Base-by-base conservation (phyloP, 2,888 invertebrate genomes). In the Toxonevra muliebris region DNA sequence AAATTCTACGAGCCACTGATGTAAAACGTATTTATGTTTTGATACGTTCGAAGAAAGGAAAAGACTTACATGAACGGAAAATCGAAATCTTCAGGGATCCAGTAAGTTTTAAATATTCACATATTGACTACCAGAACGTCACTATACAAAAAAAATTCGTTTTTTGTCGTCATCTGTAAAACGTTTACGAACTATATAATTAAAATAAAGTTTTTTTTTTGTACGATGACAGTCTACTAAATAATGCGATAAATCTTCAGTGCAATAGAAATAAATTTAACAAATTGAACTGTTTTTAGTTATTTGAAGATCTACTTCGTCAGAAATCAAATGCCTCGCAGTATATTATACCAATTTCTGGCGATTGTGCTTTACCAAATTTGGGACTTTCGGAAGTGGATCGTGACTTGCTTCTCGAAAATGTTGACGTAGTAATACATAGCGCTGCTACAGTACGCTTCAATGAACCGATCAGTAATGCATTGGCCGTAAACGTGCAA, bases 401-500 rank as follows among this genome's bases (percentile, higher is more conserved):
- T 71, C 79, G 82, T 1, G 70, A 74, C 59, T 59, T 79, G 53
- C 71, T 86, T 19, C 69, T 73, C 41, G 75, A 81, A 17, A 76
- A 82, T 61, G 80, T 83, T 61, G 87, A 90, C 75, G 85, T 91
- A 66, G 87, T 91, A 10, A 92, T 98, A 84, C 96, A 98, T 80
- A 92, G 93, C 10, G 97, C 97, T 0, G 98, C 97, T 1, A 97
- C 97, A 0, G 94, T 97, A 7, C 79, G 84, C 15, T 93, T 93
- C 77, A 90, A 91, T 79, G 93, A 93, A 79, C 89, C 89, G 40
- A 84, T 93, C 15, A 88, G 88, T 82, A 81, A 88, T 12, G 91
- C 93, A 0, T 86, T 91, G 62, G 88, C 88, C 73, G 90, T 92
- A 83, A 93, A 93, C 83, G 88, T 93, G 1, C 83, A 88, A 13